phyloP scores from a whole-genome alignment of 2,888 invertebrate species.

The Tetragnatha montana region DNA sequence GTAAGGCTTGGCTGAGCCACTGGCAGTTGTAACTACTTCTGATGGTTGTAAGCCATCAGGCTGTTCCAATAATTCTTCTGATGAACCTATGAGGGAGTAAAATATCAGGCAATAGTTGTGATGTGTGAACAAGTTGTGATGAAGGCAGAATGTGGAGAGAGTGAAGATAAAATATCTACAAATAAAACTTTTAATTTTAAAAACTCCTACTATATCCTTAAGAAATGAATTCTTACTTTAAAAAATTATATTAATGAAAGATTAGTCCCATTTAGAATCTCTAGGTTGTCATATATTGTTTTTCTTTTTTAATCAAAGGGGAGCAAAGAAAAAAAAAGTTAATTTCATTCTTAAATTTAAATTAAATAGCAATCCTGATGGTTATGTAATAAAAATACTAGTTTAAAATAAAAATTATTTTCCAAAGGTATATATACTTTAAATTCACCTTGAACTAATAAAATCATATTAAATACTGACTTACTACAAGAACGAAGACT shows the following conservation, averaged over 20 bases:
- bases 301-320: no score
- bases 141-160: no score
- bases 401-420: neutral
- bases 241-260: no score
- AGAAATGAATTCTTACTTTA: no score
- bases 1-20: constrained; percentile 75
- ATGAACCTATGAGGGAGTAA: constrained; percentile 79
- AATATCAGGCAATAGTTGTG: neutral
- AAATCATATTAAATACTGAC: constrained; percentile 74
- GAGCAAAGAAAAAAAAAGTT: neutral
- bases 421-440: neutral
- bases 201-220: no score
- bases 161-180: no score
- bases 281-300: no score
- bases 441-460: neutral
- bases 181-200: no score
- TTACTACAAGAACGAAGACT: constrained; percentile 82
- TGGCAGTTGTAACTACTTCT: constrained; percentile 53
- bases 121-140: no score
- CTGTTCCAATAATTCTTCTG: constrained; percentile 83
- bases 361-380: no score
- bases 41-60: constrained; percentile 76
- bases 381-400: neutral
- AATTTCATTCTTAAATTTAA: no score
- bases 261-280: no score